Percentiles rank a stretch among this genome's conserved stretches.
These are phyloP conservation scores for Halichoeres trimaculatus DNA, from an alignment of 2,113 vertebrate species.

Conservation along the genomic window DNA sequence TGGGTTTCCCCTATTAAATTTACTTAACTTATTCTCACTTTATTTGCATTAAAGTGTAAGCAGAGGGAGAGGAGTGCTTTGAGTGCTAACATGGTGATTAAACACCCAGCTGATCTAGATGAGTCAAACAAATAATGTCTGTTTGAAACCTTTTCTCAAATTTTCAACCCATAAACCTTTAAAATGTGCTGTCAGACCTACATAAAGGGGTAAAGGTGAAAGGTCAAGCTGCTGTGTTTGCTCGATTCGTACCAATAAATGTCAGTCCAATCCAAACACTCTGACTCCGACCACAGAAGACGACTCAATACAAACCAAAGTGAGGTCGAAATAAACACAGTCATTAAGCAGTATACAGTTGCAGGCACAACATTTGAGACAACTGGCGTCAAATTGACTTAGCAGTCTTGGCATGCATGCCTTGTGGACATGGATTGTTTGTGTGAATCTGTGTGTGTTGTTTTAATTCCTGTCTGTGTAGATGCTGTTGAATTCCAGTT, in stretches of 20 bases:
- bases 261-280: constrained; percentile 26
- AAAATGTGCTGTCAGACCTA: constrained; percentile 1
- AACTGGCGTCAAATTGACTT: constrained; percentile 57
- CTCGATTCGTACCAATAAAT: constrained; percentile 31
- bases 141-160: constrained; percentile 23
- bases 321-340: constrained; percentile 28
- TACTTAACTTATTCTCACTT: no score
- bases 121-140: constrained; percentile 17
- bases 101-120: constrained; percentile 1
- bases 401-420: constrained; percentile 35
- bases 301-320: constrained; percentile 12
- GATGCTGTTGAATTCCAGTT: constrained; percentile 55
- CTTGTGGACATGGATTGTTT: constrained; percentile 42
- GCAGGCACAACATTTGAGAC: constrained; percentile 41
- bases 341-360: constrained; percentile 29
- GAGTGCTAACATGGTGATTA: constrained; percentile 3
- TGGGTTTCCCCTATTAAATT: no score
- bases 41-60: not conserved
- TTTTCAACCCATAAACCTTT: constrained; percentile 12
- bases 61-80: not conserved
- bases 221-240: constrained; percentile 50
- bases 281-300: constrained; percentile 26
- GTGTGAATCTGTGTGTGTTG: constrained; percentile 36
- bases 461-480: constrained; percentile 53
- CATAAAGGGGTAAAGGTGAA: constrained; percentile 22